A percentile compares a stretch with the other conserved stretches of the same genome.
phyloP scores from a whole-genome alignment of 2,888 invertebrate genomes.

The Mimas tiliae region DNA sequence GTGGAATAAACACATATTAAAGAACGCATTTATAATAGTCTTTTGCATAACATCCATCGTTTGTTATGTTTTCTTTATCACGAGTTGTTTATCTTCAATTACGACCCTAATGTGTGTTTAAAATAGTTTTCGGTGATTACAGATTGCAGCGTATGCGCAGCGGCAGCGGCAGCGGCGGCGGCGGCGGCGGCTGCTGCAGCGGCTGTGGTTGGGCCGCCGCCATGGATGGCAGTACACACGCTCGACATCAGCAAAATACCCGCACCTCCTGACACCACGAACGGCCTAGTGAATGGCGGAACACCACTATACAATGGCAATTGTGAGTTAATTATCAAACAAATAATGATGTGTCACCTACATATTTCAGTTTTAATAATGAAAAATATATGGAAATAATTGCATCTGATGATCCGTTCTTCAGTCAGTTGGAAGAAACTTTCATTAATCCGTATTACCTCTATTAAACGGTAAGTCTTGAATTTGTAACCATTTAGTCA shows the following conservation, averaged over 20 bases:
- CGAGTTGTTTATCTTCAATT: not conserved
- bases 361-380: no score
- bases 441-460: no score
- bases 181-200: constrained; percentile 71
- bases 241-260: constrained; percentile 55
- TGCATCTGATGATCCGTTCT: no score
- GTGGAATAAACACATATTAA: not conserved
- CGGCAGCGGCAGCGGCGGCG: constrained; percentile 78
- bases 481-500: no score
- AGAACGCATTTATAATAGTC: not conserved
- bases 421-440: no score
- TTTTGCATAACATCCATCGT: not conserved
- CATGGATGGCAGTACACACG: constrained; percentile 61
- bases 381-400: no score
- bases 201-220: constrained; percentile 52
- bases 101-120: not conserved
- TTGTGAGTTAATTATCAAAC: constrained; percentile 52
- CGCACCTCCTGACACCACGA: constrained; percentile 19
- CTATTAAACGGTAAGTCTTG: no score
- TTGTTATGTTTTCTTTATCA: not conserved
- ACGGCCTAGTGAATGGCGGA: constrained; percentile 35
- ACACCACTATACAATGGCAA: constrained; percentile 55
- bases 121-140: constrained; percentile 37
- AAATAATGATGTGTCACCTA: not conserved
- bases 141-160: constrained; percentile 80